Base-by-base conservation (phyloP, 2,888 invertebrate species). In the Calephelis perditalis region DNA sequence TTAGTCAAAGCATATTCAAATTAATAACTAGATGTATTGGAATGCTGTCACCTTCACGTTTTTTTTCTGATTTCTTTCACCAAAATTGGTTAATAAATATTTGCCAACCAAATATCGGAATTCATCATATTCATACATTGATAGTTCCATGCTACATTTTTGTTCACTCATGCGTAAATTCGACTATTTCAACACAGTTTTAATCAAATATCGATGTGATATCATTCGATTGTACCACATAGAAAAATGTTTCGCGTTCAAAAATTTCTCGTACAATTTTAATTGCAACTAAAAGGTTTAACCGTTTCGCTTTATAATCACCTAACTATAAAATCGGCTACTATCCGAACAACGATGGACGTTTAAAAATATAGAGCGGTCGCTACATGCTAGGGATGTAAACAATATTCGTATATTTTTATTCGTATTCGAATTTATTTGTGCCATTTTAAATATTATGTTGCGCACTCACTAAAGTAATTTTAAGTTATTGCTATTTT, bases 321-420 rank as follows among this genome's bases (percentile, higher is more conserved):
- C 36, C 54, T 54, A 54, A 36, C 54, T 54, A 54, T 54, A 54
- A 54, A 54, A 54, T 54, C 36, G n/a, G 36, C 54, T 54, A 54
- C 36, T 54, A 61, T 57, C 43, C 60, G 47, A 57, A 59, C 57
- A 57, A 12, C 43, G 52, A 62, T 55, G 49, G 62, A 59, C 61
- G 61, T 56, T 59, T 59, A 61, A 66, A 63, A 62, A 59, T 62
- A 62, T 52, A n/a, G 56, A 54, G 52, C 70, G 78, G 79, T 79
- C 75, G 81, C 79, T 80, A 40, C 8, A 40, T 6, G 6, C 40
- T 40, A 40, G 40, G 40, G 40, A 40, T 40, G 40, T 4, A 40
- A 40, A 0, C 5, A 6, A 40, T 40, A 40, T 37, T 37, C 7
- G 8, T 1, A 40, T 37, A 40, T 40, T 40, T 40, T 7, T 40